Percentiles rank a stretch among this genome's conserved stretches.
Conservation (phyloP, 2,797 vertebrate species). For the Hipposideros larvatus region DNA sequence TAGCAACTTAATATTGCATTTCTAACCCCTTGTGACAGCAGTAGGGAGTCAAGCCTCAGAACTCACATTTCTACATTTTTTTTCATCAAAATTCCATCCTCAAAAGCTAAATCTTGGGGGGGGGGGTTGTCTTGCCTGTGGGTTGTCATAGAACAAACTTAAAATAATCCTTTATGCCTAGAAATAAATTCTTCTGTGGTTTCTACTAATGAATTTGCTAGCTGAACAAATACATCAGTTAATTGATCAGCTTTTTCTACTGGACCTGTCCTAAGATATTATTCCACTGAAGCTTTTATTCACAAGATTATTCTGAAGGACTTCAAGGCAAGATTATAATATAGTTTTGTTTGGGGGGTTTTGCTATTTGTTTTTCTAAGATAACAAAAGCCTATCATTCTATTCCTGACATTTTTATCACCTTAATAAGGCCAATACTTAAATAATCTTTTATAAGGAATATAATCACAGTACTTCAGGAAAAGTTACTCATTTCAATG, state of each 20-base stretch:
- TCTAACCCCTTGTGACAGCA: neutral
- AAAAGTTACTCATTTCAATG: neutral
- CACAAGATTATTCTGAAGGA: neutral
- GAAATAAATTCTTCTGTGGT: neutral
- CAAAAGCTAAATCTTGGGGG: neutral
- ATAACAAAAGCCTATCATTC: neutral
- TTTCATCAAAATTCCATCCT: neutral
- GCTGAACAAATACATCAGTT: neutral
- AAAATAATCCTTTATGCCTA: neutral
- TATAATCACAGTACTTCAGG: neutral
- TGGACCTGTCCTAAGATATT: neutral
- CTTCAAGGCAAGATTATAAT: neutral
- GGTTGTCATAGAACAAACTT: neutral
- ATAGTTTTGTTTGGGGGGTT: neutral
- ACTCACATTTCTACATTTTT: neutral
- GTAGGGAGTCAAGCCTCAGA: neutral
- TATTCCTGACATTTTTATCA: neutral
- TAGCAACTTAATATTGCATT: neutral
- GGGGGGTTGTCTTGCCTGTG: neutral
- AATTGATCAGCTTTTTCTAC: neutral
- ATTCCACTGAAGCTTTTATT: neutral
- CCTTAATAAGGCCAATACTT: neutral
- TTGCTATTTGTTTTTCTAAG: neutral
- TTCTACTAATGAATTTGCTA: neutral
- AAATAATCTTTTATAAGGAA: neutral